A percentile compares a stretch with the other conserved stretches of the same genome.
These are phyloP conservation scores for Petrocephalus schoutedeni DNA, from an alignment of 2,797 vertebrate genomes.

Conservation along the genomic window DNA sequence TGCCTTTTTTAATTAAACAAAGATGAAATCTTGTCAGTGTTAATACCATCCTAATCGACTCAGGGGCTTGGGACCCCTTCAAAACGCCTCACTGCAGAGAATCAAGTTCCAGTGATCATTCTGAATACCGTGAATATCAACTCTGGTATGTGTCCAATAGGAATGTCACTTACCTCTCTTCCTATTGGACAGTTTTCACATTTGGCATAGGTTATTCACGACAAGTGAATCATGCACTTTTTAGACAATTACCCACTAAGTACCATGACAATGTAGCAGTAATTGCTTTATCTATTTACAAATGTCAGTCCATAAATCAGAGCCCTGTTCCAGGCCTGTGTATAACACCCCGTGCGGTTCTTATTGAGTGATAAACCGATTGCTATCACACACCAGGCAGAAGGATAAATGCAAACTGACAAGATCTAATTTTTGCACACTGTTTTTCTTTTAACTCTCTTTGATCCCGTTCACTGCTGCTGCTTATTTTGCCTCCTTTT, in stretches of 20 bases:
- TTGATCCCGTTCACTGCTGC: not conserved
- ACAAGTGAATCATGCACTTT: not conserved
- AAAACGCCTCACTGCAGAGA: not conserved
- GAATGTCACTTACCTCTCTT: too few relatives aligned
- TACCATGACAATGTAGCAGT: not conserved
- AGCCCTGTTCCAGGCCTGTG: not conserved
- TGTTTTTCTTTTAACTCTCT: not conserved
- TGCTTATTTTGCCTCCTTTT: not conserved
- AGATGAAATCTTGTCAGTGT: not conserved
- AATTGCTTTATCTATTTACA: conserved; percentile 2
- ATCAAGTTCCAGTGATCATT: not conserved
- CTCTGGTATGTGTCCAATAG: too few relatives aligned
- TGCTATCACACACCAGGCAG: not conserved
- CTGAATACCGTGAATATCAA: not conserved
- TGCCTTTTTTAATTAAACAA: not conserved
- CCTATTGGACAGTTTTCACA: not conserved
- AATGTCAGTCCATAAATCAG: conserved; percentile 47
- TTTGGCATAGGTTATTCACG: not conserved
- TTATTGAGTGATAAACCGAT: not conserved
- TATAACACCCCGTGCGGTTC: not conserved
- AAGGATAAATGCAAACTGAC: not conserved
- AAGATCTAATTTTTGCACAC: not conserved
- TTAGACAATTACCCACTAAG: not conserved
- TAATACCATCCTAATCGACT: conserved; percentile 1
- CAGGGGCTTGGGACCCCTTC: not conserved